These are phyloP conservation scores for Oophaga pumilio DNA, from an alignment of 2,113 vertebrate genomes.

Conservation along the genomic window DNA sequence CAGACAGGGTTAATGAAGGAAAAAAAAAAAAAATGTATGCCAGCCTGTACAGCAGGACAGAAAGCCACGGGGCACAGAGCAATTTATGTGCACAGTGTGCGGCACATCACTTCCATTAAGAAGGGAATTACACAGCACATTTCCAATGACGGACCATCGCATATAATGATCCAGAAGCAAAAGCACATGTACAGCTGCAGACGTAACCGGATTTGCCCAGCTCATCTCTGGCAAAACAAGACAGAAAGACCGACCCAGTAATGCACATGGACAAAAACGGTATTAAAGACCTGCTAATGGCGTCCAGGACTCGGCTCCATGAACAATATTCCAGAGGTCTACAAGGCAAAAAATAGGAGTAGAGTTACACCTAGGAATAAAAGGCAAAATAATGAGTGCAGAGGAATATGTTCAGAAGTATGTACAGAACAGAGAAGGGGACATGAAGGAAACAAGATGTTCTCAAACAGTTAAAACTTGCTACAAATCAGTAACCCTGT, in stretches of 20 bases:
- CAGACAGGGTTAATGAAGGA: neutral
- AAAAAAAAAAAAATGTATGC: neutral
- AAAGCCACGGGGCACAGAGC: constrained; percentile 25
- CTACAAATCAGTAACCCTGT: too few relatives aligned
- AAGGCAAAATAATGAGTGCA: neutral
- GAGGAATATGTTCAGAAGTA: too few relatives aligned
- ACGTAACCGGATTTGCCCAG: neutral
- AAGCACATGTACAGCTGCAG: neutral
- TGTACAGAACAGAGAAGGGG: too few relatives aligned
- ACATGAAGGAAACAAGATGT: too few relatives aligned
- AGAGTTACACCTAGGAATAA: neutral
- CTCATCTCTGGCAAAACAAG: constrained; percentile 28
- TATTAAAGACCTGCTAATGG: constrained; percentile 23
- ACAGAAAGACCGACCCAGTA: neutral
- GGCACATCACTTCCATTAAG: constrained; percentile 14
- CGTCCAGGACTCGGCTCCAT: constrained; percentile 11
- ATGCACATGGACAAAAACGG: constrained; percentile 23
- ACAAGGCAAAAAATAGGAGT: constrained; percentile 31
- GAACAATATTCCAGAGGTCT: constrained; percentile 25
- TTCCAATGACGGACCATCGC: neutral
- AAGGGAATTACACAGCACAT: constrained; percentile 6
- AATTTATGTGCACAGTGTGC: constrained; percentile 17
- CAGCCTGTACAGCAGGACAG: neutral
- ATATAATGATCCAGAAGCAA: neutral
- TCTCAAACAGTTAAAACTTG: too few relatives aligned